These are phyloP conservation scores for Holocentrus rufus DNA, from an alignment of 2,797 vertebrate genomes.

Conservation along the genomic window DNA sequence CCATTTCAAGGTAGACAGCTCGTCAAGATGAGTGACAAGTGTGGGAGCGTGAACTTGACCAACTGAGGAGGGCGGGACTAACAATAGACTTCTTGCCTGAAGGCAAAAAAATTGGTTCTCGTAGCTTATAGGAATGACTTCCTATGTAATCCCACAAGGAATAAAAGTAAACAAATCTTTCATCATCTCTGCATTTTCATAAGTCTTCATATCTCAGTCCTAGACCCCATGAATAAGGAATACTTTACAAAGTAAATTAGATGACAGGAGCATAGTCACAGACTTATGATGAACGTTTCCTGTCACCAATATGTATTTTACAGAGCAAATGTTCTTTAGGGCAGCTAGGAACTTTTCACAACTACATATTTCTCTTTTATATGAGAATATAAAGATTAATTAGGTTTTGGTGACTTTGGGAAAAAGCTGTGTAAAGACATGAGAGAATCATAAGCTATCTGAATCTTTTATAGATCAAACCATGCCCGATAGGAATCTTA, in stretches of 20 bases:
- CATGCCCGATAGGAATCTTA: slow-evolving; percentile 34
- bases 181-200: not conserved
- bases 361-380: no score
- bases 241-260: not conserved
- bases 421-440: slow-evolving; percentile 46
- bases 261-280: not conserved
- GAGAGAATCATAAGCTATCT: slow-evolving; percentile 39
- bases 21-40: slow-evolving; percentile 60
- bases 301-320: not conserved
- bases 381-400: no score
- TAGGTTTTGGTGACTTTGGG: not conserved
- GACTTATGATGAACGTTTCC: not conserved
- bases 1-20: slow-evolving; percentile 38
- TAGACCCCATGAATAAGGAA: not conserved
- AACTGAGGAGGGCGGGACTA: slow-evolving; percentile 23
- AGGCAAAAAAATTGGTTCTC: slow-evolving; percentile 17
- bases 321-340: not conserved
- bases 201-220: not conserved
- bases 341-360: not conserved
- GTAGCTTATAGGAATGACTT: no score
- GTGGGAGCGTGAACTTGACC: slow-evolving; percentile 37
- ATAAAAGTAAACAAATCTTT: slow-evolving; percentile 2
- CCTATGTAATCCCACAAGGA: not conserved
- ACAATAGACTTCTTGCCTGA: slow-evolving; percentile 25
- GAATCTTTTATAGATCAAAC: slow-evolving; percentile 64